Percentiles rank a stretch among this genome's conserved stretches.
Evolutionary conservation across 2,888 invertebrate species (phyloP).

Genomic region (Athalia cordata): DNA sequence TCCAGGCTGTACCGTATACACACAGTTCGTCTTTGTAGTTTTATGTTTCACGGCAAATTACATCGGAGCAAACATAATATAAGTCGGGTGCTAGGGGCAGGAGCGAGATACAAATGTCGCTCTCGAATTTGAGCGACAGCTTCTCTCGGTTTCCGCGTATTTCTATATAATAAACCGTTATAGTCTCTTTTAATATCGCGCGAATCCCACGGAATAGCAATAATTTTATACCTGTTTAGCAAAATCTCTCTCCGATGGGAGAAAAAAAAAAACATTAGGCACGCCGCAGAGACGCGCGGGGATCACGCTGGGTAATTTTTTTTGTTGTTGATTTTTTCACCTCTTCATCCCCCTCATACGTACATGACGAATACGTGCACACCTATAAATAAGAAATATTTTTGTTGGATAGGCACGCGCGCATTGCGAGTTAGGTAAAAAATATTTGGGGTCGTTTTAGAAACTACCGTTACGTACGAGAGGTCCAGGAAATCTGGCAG

Average conservation of each 20-base stretch:
- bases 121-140: too few species aligned
- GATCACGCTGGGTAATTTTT: background rate
- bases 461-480: slow-evolving; percentile 36
- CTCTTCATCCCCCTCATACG: background rate
- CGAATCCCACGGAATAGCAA: too few species aligned
- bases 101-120: too few species aligned
- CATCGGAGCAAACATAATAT: slow-evolving; percentile 32
- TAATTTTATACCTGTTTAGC: too few species aligned
- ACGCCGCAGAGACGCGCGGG: too few species aligned
- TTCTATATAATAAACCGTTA: too few species aligned
- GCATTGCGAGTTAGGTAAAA: background rate
- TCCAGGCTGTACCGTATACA: background rate
- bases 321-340: background rate
- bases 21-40: slow-evolving; percentile 57
- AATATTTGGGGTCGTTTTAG: slow-evolving; percentile 41
- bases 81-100: too few species aligned
- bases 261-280: too few species aligned
- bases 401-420: slow-evolving; percentile 31
- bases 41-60: slow-evolving; percentile 61
- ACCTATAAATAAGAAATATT: slow-evolving; percentile 40
- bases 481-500: slow-evolving; percentile 38
- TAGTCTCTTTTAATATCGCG: too few species aligned
- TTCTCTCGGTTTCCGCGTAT: too few species aligned
- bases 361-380: background rate
- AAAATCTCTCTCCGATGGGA: too few species aligned